Evolutionary conservation across 2,888 invertebrate species (phyloP), one percentile per base, ranked within the genome.

Genomic region (Argyra leucocephala): DNA sequence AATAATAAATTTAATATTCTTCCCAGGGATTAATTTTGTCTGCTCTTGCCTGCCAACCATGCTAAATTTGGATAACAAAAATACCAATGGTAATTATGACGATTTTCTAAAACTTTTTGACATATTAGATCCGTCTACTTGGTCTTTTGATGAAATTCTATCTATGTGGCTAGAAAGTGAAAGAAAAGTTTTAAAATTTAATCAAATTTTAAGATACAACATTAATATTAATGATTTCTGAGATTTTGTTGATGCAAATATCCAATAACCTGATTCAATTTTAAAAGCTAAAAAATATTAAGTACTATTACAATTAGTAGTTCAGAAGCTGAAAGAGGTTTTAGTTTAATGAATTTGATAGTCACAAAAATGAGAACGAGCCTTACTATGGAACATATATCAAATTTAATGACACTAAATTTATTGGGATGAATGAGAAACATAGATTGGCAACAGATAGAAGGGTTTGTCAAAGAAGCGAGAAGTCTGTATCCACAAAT

Each of bases 251-350:
- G 58, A 58, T 23, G 58, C 22, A 58, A 58, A 58, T 9, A 58
- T 58, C 22, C 6, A 58, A 58, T 58, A 22, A 58, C 58, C 58
- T 58, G 23, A 58, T 58, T 58, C 58, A 58, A 58, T 58, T 58
- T 58, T 58, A 58, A 58, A 23, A 23, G 58, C 58, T 58, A 58
- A 58, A 26, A 58, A 58, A 58, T 22, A 58, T 22, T 23, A 58
- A 58, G 7, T 23, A 58, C 26, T 26, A 26, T 26, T 26, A 9
- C 58, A 58, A 58, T 58, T 58, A 58, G 58, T 23, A 58, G 58
- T 58, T 22, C 58, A 58, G 23, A 58, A 58, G 58, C 58, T 58
- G 58, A 58, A 23, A 58, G 58, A 22, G 58, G 58, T 58, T 58
- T 58, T 58, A 58, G 58, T 7, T 23, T 58, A 22, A 58, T 58